Conservation (phyloP, 1,140 invertebrate species). For the Rhopalosiphum maidis region DNA sequence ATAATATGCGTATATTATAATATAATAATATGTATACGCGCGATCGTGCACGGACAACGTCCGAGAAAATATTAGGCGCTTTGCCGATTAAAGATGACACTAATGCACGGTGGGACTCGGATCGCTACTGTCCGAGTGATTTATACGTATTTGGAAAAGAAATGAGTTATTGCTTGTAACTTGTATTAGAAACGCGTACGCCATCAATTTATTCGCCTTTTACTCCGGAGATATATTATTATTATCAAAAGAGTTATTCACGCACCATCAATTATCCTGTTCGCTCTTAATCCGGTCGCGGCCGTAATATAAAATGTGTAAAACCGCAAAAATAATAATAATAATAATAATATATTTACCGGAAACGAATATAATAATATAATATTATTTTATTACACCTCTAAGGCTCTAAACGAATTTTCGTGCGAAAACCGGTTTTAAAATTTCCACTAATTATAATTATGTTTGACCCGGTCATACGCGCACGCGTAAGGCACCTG, state of each 20-base stretch:
- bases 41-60: not conserved
- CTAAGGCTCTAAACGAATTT: not conserved
- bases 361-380: not conserved
- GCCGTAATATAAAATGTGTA: not conserved
- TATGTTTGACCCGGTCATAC: not conserved
- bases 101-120: not conserved
- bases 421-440: not conserved
- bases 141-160: conserved; percentile 6
- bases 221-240: not conserved
- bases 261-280: conserved; percentile 8
- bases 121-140: conserved; percentile 17
- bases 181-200: not conserved
- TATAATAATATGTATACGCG: not conserved
- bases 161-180: not conserved
- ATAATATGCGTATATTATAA: not conserved
- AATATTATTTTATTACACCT: not conserved
- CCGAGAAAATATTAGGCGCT: not conserved
- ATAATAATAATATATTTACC: not conserved
- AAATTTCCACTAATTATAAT: not conserved
- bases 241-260: conserved; percentile 7
- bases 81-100: conserved; percentile 37
- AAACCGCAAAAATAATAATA: not conserved
- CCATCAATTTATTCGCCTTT: not conserved
- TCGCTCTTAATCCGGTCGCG: conserved; percentile 4
- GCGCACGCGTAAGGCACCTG: not conserved